phyloP scores from a whole-genome alignment of 2,888 invertebrate species.

The Liopterus haemorrhoidalis region DNA sequence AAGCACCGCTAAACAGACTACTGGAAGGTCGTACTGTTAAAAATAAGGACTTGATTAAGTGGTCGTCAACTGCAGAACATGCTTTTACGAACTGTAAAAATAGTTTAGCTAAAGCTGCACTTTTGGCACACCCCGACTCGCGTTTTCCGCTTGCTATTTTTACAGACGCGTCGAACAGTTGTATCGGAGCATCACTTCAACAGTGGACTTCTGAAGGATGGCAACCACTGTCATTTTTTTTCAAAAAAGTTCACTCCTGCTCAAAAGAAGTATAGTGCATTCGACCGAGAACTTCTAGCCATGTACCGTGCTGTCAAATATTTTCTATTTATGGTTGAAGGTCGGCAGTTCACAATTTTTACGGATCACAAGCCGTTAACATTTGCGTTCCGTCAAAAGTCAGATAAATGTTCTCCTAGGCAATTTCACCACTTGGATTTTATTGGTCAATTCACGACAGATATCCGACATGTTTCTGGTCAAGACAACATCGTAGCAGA shows the following conservation, averaged over 20 bases:
- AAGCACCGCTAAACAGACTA: constrained; percentile 20
- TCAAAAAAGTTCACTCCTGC: background rate
- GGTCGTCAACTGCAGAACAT: constrained; percentile 26
- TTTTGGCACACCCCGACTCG: constrained; percentile 37
- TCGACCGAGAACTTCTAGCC: constrained; percentile 28
- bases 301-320: constrained; percentile 36
- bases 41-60: constrained; percentile 1
- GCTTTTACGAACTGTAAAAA: constrained; percentile 36
- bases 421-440: constrained; percentile 38
- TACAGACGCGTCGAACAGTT: constrained; percentile 39
- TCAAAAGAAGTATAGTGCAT: constrained; percentile 2
- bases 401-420: constrained; percentile 37
- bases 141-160: constrained; percentile 32
- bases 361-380: constrained; percentile 39
- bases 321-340: constrained; percentile 39
- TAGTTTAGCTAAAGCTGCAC: constrained; percentile 30
- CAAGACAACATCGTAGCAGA: constrained; percentile 40
- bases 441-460: constrained; percentile 40
- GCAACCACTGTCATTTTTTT: constrained; percentile 33
- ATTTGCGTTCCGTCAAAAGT: constrained; percentile 35
- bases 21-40: background rate
- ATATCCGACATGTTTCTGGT: constrained; percentile 38
- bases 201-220: constrained; percentile 31
- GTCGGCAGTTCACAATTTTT: constrained; percentile 18
- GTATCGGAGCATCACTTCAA: constrained; percentile 38